Percentiles rank a stretch among this genome's conserved stretches.
Evolutionary conservation across 2,888 invertebrate species (phyloP).

Genomic region (Disparrhopalites patrizii): DNA sequence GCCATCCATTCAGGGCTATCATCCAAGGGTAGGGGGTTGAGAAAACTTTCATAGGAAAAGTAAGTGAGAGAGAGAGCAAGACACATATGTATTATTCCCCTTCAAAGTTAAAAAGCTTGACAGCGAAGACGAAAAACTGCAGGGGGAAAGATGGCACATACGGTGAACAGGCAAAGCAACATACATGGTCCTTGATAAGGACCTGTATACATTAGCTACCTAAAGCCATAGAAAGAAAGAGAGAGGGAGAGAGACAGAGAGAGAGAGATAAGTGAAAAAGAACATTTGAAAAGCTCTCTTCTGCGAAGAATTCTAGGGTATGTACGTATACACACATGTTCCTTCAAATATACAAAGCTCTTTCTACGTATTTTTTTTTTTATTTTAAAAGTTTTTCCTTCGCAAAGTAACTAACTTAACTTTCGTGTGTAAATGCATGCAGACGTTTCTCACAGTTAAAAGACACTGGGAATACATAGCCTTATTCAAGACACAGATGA

Average conservation of each 20-base stretch:
- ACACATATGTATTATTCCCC: neutral
- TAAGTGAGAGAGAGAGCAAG: neutral
- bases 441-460: neutral
- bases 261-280: neutral
- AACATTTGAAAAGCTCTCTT: neutral
- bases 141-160: slow-evolving; percentile 13
- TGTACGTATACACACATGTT: too few relatives aligned
- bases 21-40: slow-evolving; percentile 25
- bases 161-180: neutral
- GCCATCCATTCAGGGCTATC: neutral
- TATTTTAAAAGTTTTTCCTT: too few relatives aligned
- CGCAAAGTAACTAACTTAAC: too few relatives aligned
- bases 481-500: too few relatives aligned
- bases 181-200: neutral
- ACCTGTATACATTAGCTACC: neutral
- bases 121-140: slow-evolving; percentile 7
- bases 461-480: too few relatives aligned
- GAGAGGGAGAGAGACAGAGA: neutral
- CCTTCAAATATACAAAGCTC: too few relatives aligned
- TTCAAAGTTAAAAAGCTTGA: too few relatives aligned
- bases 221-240: neutral
- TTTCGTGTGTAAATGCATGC: too few relatives aligned
- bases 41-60: slow-evolving; percentile 17
- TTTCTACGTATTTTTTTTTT: slow-evolving; percentile 1
- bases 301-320: too few relatives aligned